Base-by-base conservation (phyloP, 2,888 invertebrate genomes). In the Girardia tigrina region DNA sequence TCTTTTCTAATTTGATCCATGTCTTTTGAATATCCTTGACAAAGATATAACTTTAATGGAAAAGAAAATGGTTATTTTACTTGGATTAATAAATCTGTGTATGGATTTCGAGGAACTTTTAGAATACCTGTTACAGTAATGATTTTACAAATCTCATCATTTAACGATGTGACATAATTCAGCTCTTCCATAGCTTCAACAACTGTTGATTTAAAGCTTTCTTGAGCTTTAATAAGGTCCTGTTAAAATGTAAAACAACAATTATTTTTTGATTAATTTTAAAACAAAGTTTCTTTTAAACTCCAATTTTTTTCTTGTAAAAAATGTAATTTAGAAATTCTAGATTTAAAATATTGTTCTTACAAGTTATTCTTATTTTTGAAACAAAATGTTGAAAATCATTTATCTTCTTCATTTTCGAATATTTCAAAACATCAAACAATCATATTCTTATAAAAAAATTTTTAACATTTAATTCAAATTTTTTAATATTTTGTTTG, bases 141-240 rank as follows among this genome's bases (percentile, higher is more conserved):
- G 4, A 56, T 56, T 4, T 23, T 4, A 56, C 56, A 4, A 56
- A 56, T 56, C 23, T 23, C 23, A n/a, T 56, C 56, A 12, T 4
- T 56, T 4, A 56, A 23, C 2, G 56, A 56, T n/a, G n/a, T 56
- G 6, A 56, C 56, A 16, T 56, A 56, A 8, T n/a, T 56, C 23
- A 56, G 23, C 23, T 56, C 56, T 20, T 56, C 56, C 23, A 23
- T 56, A 4, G 56, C 56, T 56, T 56, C 56, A 56, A 20, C 56
- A 12, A 56, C 56, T 56, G 56, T 56, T 16, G 56, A 56, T 56
- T 56, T 56, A 56, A 56, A 56, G 23, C n/a, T 56, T n/a, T 56
- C 56, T 56, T 56, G 56, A 56, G 56, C 56, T 56, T 56, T 56
- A n/a, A 56, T 56, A 6, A 56, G 23, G 23, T 56, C 56, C 56